These are phyloP conservation scores for Dissostichus mawsoni DNA, from an alignment of 2,113 vertebrate genomes.

Conservation along the genomic window DNA sequence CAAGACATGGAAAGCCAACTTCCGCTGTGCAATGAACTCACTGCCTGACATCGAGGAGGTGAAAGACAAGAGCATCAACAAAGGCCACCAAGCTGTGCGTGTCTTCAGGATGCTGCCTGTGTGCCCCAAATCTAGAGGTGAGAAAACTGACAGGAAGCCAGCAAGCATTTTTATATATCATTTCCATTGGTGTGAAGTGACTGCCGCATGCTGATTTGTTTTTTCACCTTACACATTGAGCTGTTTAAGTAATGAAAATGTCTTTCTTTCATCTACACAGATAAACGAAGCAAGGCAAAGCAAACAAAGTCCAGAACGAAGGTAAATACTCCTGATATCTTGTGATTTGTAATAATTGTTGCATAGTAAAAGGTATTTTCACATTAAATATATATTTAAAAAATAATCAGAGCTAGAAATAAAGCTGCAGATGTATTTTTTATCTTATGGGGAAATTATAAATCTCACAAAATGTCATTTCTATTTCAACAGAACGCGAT, in stretches of 20 bases:
- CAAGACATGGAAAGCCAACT: slow-evolving; percentile 99
- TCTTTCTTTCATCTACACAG: slow-evolving; percentile 74
- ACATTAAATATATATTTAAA: neutral
- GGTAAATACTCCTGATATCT: slow-evolving; percentile 79
- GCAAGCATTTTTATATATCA: neutral
- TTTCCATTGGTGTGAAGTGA: neutral
- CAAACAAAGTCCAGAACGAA: slow-evolving; percentile 85
- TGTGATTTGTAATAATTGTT: neutral
- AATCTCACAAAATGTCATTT: slow-evolving; percentile 7
- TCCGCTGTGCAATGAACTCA: slow-evolving; percentile 98
- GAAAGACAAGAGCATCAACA: slow-evolving; percentile 93
- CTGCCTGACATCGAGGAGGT: slow-evolving; percentile 96
- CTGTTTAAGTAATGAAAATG: neutral
- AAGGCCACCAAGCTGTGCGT: slow-evolving; percentile 91
- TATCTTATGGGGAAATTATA: neutral
- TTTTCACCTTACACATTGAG: neutral
- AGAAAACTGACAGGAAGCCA: slow-evolving; percentile 53
- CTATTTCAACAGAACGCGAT: slow-evolving; percentile 48
- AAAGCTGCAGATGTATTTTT: neutral
- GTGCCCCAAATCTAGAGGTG: slow-evolving; percentile 83
- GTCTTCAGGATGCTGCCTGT: slow-evolving; percentile 93
- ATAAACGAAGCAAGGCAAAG: slow-evolving; percentile 86
- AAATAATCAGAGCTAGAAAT: neutral
- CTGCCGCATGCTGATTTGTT: neutral
- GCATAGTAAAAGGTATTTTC: neutral